Base-by-base conservation (phyloP, 2,113 vertebrate species). In the Tupaia tana region DNA sequence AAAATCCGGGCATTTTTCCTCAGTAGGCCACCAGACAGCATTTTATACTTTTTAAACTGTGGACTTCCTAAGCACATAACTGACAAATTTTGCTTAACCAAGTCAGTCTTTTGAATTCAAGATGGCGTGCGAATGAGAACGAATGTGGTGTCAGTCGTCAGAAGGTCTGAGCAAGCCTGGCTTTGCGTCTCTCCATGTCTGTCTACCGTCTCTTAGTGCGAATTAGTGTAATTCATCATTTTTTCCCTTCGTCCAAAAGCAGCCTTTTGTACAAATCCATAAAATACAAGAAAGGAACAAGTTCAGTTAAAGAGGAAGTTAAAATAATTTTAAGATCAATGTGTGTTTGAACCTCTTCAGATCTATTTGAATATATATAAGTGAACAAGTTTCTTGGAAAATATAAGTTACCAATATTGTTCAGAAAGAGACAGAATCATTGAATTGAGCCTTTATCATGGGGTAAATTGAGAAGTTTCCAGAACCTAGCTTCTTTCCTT, bases 241-340 rank as follows among this genome's bases (percentile, higher is more conserved):
- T 86, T 78, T 71, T 66, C 56, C 27, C 9, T 73, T 59, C 73
- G 18, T 73, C 61, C 67, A 43, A 88, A 93, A 67, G 25, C 31
- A 20, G 58, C 13, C 15, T 66, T 83, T 86, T 59, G 27, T 3
- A 90, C 9, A 91, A 78, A 66, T 71, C 2, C 12, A 78, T 15
- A 90, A 90, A 87, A 31, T 52, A 24, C 43, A 14, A 54, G 19
- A 64, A 29, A 22, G 25, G 9, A 74, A n/a, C 91, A 12, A 63
- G 27, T 95, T n/a, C 22, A 90, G 61, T 74, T 70, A 59, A 66
- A 90, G 63, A 83, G 6, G 58, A 95, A 66, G 95, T 78, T 34
- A 77, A 83, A 92, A 70, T 86, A 86, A 92, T 71, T 82, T 86
- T 64, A 90, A 86, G 29, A n/a, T 63, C 58, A 73, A 73, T 15